These are phyloP conservation scores for Kradibia gibbosae DNA, from an alignment of 1,140 invertebrate genomes.

Conservation along the genomic window DNA sequence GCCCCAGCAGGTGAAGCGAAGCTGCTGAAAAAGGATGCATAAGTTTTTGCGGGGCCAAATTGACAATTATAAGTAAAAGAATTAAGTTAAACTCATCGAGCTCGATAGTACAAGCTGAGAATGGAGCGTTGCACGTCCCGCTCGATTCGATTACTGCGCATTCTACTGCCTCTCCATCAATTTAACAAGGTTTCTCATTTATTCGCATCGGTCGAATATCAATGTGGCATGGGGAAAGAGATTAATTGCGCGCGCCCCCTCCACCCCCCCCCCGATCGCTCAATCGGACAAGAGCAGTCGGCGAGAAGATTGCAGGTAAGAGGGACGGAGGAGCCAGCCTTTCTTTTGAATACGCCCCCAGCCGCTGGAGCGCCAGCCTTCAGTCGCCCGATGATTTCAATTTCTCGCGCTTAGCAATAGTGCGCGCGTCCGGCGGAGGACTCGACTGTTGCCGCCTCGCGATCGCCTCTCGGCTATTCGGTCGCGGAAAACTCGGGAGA, in stretches of 20 bases:
- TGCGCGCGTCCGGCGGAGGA: no score
- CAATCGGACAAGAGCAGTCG: constrained; percentile 26
- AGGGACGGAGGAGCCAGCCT: background rate
- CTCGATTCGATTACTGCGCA: constrained; percentile 42
- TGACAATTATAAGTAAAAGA: constrained; percentile 30
- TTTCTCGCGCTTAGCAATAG: no score
- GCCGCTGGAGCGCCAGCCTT: no score
- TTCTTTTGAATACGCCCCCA: no score
- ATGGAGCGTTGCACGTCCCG: background rate
- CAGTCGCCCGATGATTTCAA: no score
- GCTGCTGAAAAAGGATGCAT: background rate
- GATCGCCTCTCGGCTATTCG: no score
- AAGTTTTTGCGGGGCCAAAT: background rate
- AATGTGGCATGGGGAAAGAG: constrained; percentile 36
- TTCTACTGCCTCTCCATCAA: background rate
- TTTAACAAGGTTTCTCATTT: constrained; percentile 48
- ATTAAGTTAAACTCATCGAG: constrained; percentile 20
- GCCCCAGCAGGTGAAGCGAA: background rate
- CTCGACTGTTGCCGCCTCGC: no score
- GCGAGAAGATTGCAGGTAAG: constrained; percentile 10
- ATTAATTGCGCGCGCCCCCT: constrained; percentile 34
- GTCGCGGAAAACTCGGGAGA: no score
- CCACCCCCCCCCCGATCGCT: constrained; percentile 16
- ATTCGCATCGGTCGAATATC: constrained; percentile 42
- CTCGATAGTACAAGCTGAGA: constrained; percentile 18